phyloP scores from a whole-genome alignment of 2,797 vertebrate species.

The Botia kubotai region DNA sequence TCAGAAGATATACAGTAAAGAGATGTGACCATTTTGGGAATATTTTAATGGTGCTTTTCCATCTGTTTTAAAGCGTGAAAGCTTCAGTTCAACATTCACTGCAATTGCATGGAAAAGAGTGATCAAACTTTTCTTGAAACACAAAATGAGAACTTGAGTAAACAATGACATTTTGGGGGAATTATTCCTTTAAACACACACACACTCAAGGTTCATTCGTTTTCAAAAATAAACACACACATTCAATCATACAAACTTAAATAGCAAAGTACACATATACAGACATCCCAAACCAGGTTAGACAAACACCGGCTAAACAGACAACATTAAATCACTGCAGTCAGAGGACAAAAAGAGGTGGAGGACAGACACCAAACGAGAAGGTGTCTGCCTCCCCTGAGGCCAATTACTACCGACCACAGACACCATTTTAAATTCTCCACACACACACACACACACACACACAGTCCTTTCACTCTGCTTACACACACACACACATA shows the following conservation, averaged over 20 bases:
- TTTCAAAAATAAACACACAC: neutral
- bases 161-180: too few relatives aligned
- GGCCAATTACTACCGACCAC: slow-evolving; percentile 42
- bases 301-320: neutral
- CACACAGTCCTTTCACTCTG: neutral
- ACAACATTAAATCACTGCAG: slow-evolving; percentile 8
- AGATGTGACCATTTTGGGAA: neutral
- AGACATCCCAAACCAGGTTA: neutral
- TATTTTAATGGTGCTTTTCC: neutral
- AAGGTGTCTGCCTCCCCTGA: slow-evolving; percentile 30
- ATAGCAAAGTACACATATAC: neutral
- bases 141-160: too few relatives aligned
- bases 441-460: slow-evolving; percentile 7
- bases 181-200: neutral
- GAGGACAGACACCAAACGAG: slow-evolving; percentile 30
- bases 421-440: slow-evolving; percentile 39
- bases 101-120: neutral
- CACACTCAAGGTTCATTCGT: neutral
- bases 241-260: neutral
- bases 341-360: slow-evolving; percentile 13
- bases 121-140: neutral
- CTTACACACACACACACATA: neutral
- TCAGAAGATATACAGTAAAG: too few relatives aligned
- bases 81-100: neutral
- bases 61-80: neutral